Evolutionary conservation across 2,888 invertebrate genomes (phyloP), one percentile per base, ranked within the genome.

Genomic region (Gandaritis pyraliata): DNA sequence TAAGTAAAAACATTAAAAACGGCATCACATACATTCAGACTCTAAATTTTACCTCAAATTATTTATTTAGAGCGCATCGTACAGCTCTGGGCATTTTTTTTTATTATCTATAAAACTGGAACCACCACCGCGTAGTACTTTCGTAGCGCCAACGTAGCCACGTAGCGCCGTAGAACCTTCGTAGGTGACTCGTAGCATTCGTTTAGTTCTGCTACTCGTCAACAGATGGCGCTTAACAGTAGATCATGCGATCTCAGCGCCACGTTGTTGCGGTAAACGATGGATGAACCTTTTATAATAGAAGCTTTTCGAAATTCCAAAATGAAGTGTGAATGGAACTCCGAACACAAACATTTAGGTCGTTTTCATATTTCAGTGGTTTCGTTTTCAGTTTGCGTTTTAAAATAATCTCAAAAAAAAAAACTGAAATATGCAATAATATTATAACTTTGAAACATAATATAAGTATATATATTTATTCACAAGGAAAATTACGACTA

Each of bases 181-280:
- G 66, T 65, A 65, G 65, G 1, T 0, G 8, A 23, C 43, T 30
- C 50, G 54, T 61, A 43, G 43, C 36, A 30, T 5, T 60, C 10
- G 4, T 30, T 46, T 65, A 66, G 66, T 72, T 65, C 52, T 60
- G 70, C 75, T 59, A 72, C 73, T 73, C 66, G 36, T 46, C 66
- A 61, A 67, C 58, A 75, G 75, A 71, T 75, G 74, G 74, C 74
- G 72, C 66, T 48, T 18, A 30, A 23, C 55, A 1, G 11, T 1
- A 48, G 33, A 47, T 1, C 11, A 11, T 36, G 48, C 30, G 5
- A 36, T 29, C 3, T 1, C 30, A 61, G 71, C 70, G 68, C 65
- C 48, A 60, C 46, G 8, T 36, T 11, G 1, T 12, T 6, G 13
- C 33, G 23, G 61, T 51, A 61, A 33, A 30, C 13, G 38, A 43